phyloP scores from a whole-genome alignment of 2,113 vertebrate species.

The Australoheros scitulus region DNA sequence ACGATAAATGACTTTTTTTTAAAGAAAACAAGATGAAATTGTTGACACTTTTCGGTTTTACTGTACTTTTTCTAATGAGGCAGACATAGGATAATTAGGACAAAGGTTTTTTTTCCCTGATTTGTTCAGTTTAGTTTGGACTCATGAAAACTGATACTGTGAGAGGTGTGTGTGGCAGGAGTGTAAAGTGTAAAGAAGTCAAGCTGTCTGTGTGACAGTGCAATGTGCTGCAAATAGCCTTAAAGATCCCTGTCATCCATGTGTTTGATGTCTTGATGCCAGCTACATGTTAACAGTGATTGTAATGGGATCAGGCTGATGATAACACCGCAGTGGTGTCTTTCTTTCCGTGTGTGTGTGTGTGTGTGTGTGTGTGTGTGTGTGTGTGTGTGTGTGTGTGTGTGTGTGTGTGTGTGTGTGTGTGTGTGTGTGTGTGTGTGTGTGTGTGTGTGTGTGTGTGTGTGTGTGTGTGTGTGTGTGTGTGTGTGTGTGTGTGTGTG shows the following conservation, averaged over 20 bases:
- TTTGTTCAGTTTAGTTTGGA: not conserved
- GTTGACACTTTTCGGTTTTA: not conserved
- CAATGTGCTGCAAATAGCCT: constrained; percentile 27
- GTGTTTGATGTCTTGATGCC: constrained; percentile 29
- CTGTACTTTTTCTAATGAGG: not conserved
- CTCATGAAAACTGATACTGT: not conserved
- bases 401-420: not conserved
- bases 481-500: not conserved
- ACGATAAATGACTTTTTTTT: not conserved
- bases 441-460: not conserved
- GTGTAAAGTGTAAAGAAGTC: not conserved
- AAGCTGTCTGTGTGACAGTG: not conserved
- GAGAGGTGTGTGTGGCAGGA: not conserved
- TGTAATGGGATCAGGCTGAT: constrained; percentile 46
- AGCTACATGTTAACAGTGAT: constrained; percentile 27
- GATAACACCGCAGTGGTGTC: constrained; percentile 1
- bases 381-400: not conserved
- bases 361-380: not conserved
- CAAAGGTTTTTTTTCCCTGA: not conserved
- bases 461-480: not conserved
- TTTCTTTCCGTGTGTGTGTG: not conserved
- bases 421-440: not conserved
- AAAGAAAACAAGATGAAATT: not conserved
- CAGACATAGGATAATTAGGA: not conserved
- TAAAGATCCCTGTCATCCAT: constrained; percentile 31